Base-by-base conservation (phyloP, 2,797 vertebrate genomes). In the Euphonia xanthogaster region DNA sequence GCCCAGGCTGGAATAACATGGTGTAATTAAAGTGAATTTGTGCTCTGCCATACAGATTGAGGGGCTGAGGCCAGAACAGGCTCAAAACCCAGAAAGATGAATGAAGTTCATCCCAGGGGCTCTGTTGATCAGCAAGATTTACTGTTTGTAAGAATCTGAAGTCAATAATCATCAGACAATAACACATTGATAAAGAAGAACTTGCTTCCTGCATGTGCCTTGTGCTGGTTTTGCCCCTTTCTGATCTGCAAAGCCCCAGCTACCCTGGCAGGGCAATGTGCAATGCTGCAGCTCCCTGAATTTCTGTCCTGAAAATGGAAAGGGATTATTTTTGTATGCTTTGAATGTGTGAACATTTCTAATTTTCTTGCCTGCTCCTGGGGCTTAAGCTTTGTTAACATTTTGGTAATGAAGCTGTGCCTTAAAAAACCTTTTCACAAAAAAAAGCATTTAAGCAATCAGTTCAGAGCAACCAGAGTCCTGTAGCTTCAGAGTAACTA, bases 361-460 rank as follows among this genome's bases (percentile, higher is more conserved):
- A 63, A 95, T 95, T 97, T 97, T 95, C 93, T 85, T 57, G 76
- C 48, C 73, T 86, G n/a, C 79, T 70, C 66, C 57, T 42, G 50
- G 54, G 79, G 85, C 71, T 33, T 92, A 79, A 63, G 74, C 88
- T 94, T 92, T 86, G 73, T 91, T 81, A 61, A 76, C 68, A 16
- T 66, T 96, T 96, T 94, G 77, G 94, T 97, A 97, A 97, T 94
- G 65, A 96, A 93, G 70, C 44, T 58, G 39, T n/a, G 10, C 77
- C 66, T 84, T 78, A 73, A 87, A 86, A 92, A 94, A 91, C 63
- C 31, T 60, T 74, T 58, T 28, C 37, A 74, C 35, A 83, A 77
- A 44, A 65, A 83, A 79, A 44, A 62, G 37, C 67, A 63, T 93
- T 95, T 70, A 50, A 86, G 93, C 75, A 72, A 70, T 87, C 88